Evolutionary conservation across 2,888 invertebrate genomes (phyloP).

Genomic region (Yponomeuta evonymella): DNA sequence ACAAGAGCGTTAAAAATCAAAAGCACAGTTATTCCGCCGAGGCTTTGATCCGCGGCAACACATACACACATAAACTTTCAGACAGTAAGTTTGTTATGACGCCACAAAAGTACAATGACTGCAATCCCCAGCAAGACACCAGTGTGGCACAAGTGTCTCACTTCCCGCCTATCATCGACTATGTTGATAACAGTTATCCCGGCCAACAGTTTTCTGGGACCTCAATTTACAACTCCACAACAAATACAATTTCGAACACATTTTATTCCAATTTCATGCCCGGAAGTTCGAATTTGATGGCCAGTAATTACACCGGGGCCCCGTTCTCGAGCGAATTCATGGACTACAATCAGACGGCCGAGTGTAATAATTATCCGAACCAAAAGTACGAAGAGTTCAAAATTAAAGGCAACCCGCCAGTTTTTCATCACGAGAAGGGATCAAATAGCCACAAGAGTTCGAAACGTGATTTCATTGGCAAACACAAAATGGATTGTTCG

Average conservation of each 20-base stretch:
- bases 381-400: slow-evolving; percentile 67
- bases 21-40: slow-evolving; percentile 69
- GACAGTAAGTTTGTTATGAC: slow-evolving; percentile 55
- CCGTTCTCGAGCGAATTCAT: slow-evolving; percentile 62
- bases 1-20: slow-evolving; percentile 53
- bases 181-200: slow-evolving; percentile 58
- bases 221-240: slow-evolving; percentile 61
- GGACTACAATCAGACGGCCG: slow-evolving; percentile 61
- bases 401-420: slow-evolving; percentile 53
- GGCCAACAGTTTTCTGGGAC: slow-evolving; percentile 65
- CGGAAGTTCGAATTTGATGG: slow-evolving; percentile 57
- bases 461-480: slow-evolving; percentile 56
- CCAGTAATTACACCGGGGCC: slow-evolving; percentile 55
- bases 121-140: slow-evolving; percentile 50
- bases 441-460: slow-evolving; percentile 51
- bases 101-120: slow-evolving; percentile 60
- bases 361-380: slow-evolving; percentile 57
- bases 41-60: slow-evolving; percentile 58
- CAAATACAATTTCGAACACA: slow-evolving; percentile 65
- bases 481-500: slow-evolving; percentile 68
- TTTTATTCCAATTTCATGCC: slow-evolving; percentile 70
- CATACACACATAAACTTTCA: slow-evolving; percentile 53
- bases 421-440: slow-evolving; percentile 53
- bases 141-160: slow-evolving; percentile 68
- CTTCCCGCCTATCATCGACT: slow-evolving; percentile 64